Base-by-base conservation (phyloP, 2,113 vertebrate species). In the Spermophilus dauricus region DNA sequence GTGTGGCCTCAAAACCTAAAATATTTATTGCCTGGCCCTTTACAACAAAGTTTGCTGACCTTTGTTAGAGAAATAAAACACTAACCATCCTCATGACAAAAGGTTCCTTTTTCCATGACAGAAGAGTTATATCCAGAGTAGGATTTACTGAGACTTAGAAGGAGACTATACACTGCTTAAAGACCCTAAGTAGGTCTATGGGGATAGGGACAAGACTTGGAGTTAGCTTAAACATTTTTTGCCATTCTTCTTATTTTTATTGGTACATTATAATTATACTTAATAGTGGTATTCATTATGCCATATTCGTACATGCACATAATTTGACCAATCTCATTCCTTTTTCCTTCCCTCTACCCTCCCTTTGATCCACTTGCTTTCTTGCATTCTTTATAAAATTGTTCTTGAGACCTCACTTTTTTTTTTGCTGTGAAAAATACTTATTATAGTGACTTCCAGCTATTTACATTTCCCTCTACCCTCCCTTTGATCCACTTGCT, bases 391-490 rank as follows among this genome's bases (percentile, higher is more conserved):
- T 95, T 77, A 67, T 88, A 8, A 97, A 95, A 93, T 84, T 26
- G 63, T 22, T 89, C 72, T 93, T 86, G 34, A 89, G 18, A 37
- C 37, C 37, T 37, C 37, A 37, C 45, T n/a, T 9, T 77, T 93
- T 87, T n/a, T 92, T 97, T 96, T 96, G 76, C n/a, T 78, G 83
- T 91, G 94, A 91, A 94, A 94, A 94, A 94, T 72, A 83, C 67
- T 22, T 67, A 73, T 75, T 86, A 88, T 86, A 61, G 63, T 26
- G 73, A 95, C 78, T 89, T 91, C 30, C 37, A 93, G 51, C 12
- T 63, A 89, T 67, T 85, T 86, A 42, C 24, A 95, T 83, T 96
- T 97, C 94, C 80, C n/a, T n/a, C n/a, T n/a, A n/a, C n/a, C n/a
- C n/a, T n/a, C n/a, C n/a, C n/a, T n/a, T 51, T 63, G 61, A 63